Percentiles rank a stretch among this genome's conserved stretches.
These are phyloP conservation scores for Pseudomyrmex concolor DNA, from an alignment of 1,140 invertebrate genomes.

Conservation along the genomic window DNA sequence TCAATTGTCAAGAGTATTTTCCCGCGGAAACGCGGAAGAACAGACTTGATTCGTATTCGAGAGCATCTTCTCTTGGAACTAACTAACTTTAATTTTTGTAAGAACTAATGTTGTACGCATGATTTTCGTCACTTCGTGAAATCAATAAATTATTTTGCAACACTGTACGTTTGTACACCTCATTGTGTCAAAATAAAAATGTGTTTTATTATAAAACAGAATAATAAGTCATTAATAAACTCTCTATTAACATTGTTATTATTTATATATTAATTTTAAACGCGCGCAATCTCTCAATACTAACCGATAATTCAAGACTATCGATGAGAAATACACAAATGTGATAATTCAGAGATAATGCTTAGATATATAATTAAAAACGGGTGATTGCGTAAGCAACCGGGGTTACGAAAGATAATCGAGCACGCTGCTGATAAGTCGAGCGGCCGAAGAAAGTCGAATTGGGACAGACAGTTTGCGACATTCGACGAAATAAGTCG, in stretches of 20 bases:
- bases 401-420: not conserved
- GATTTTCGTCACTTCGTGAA: too few relatives aligned
- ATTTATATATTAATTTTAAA: too few relatives aligned
- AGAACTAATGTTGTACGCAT: not conserved
- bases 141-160: conserved; percentile 46
- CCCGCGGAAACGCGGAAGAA: conserved; percentile 19
- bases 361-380: not conserved
- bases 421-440: conserved; percentile 44
- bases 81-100: conserved; percentile 12
- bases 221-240: too few relatives aligned
- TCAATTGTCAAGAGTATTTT: conserved; percentile 38
- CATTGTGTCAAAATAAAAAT: too few relatives aligned
- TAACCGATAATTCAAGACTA: too few relatives aligned
- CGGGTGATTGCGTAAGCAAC: not conserved
- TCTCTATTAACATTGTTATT: too few relatives aligned
- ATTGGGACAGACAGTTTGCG: not conserved
- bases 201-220: too few relatives aligned
- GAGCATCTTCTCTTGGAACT: not conserved
- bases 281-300: too few relatives aligned
- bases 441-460: not conserved
- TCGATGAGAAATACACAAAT: not conserved
- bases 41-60: conserved; percentile 74
- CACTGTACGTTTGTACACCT: too few relatives aligned
- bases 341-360: not conserved
- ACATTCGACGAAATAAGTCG: not conserved